Evolutionary conservation across 2,888 invertebrate genomes (phyloP), one percentile per base, ranked within the genome.

Genomic region (Sphaerolaimus hirsutus): DNA sequence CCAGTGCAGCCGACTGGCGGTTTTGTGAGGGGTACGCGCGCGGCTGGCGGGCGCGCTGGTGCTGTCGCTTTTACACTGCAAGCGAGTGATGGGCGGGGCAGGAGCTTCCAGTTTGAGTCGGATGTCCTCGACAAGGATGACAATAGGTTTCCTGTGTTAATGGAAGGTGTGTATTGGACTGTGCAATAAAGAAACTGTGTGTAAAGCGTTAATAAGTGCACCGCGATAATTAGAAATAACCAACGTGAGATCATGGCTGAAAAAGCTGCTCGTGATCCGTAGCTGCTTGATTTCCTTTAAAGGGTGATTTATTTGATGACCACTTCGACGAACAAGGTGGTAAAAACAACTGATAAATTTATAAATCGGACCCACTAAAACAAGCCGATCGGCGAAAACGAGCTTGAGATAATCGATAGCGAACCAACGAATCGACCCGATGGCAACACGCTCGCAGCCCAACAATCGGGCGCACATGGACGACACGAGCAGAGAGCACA

Each of bases 201-300:
- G 37, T n/a, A 12, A 37, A n/a, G 5, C 37, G n/a, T 37, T 23
- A 22, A 41, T 41, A 5, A 5, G 7, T 23, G 7, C 7, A 41
- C 2, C 23, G 7, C 5, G 5, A 19, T 23, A 41, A 41, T 7
- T 22, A 5, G 22, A 32, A 23, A 1, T 17, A 44, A 49, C 56
- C 50, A 51, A 64, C 63, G 59, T 57, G 45, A 60, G 53, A 38
- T 58, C 60, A 38, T 60, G 60, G 52, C 60, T 64, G 43, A 64
- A 46, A 48, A 62, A 60, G 47, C 63, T 61, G 46, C 64, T 63
- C 29, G 61, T 60, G 37, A 64, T 36, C 58, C 62, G 61, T 10
- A 64, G 51, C 48, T 55, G 52, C 19, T 62, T 60, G 44, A 65
- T 53, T 50, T 64, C 64, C 63, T 63, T 53, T 26, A 56, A 53